These are phyloP conservation scores for Geotrupes spiniger DNA, from an alignment of 2,888 invertebrate species.

Conservation along the genomic window DNA sequence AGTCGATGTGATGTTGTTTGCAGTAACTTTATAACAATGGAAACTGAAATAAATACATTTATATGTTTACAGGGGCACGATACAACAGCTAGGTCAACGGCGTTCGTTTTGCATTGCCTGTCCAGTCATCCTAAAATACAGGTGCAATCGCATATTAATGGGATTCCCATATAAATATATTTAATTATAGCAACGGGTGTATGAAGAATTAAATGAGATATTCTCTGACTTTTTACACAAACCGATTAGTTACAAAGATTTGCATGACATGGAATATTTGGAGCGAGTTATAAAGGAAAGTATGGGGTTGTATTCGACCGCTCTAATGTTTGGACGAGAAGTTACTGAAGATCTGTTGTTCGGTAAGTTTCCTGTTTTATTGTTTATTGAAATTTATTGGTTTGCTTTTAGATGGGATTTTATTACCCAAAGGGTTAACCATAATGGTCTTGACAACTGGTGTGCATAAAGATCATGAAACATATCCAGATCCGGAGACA, in stretches of 20 bases:
- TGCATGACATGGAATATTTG: slow-evolving; percentile 41
- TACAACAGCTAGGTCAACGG: slow-evolving; percentile 55
- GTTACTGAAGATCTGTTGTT: slow-evolving; percentile 25
- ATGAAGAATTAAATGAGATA: slow-evolving; percentile 43
- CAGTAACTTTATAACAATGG: too few relatives aligned
- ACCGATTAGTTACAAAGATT: slow-evolving; percentile 34
- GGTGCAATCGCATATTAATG: too few relatives aligned
- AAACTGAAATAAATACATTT: too few relatives aligned
- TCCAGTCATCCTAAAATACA: slow-evolving; percentile 53
- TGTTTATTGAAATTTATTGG: too few relatives aligned
- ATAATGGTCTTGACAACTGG: slow-evolving; percentile 45
- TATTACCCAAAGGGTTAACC: slow-evolving; percentile 45
- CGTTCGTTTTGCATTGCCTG: slow-evolving; percentile 53
- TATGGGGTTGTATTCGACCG: slow-evolving; percentile 39
- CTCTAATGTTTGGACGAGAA: slow-evolving; percentile 34
- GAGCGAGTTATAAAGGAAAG: slow-evolving; percentile 41
- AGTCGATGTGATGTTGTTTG: slow-evolving; percentile 29
- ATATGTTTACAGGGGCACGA: slow-evolving; percentile 53
- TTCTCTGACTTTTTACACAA: slow-evolving; percentile 36
- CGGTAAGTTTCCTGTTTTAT: neutral
- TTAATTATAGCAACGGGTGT: neutral
- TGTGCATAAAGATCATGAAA: slow-evolving; percentile 19
- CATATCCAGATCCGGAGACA: slow-evolving; percentile 22
- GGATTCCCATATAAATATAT: neutral
- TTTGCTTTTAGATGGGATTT: slow-evolving; percentile 29